Conservation (phyloP, 2,797 vertebrate species). For the Rhynchotus rufescens region DNA sequence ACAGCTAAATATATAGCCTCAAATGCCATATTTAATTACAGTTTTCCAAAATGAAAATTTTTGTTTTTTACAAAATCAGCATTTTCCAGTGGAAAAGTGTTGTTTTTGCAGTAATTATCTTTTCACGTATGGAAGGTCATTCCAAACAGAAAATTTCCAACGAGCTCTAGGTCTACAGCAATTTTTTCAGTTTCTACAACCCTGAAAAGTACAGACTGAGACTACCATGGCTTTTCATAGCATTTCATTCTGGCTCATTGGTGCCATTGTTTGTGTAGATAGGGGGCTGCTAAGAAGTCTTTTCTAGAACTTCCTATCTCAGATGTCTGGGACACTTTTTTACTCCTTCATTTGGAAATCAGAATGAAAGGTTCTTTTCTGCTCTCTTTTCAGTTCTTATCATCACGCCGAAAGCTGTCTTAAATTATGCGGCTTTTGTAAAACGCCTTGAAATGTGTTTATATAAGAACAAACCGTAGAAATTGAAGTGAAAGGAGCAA, state of each 20-base stretch:
- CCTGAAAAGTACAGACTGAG: background rate
- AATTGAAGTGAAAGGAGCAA: constrained; percentile 62
- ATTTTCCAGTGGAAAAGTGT: background rate
- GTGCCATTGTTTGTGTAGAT: background rate
- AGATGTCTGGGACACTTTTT: constrained; percentile 7
- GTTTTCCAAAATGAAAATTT: background rate
- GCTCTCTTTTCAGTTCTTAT: constrained; percentile 41
- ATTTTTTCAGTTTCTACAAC: background rate
- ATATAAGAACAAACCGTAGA: constrained; percentile 42
- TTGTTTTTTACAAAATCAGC: background rate
- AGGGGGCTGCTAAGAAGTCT: background rate
- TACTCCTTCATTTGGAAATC: background rate
- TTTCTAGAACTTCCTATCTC: constrained; percentile 25
- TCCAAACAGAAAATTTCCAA: background rate
- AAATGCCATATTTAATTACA: background rate
- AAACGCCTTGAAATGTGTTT: constrained; percentile 52
- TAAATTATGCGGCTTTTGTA: constrained; percentile 54
- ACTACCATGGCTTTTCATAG: background rate
- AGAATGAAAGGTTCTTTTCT: constrained; percentile 43
- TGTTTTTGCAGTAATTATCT: background rate
- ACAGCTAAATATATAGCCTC: background rate
- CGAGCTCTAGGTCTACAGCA: background rate
- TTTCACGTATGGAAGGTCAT: background rate
- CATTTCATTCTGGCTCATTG: background rate
- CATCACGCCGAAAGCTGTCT: constrained; percentile 48